Conservation (phyloP, 2,888 invertebrate species). For the Synanthedon myopaeformis region DNA sequence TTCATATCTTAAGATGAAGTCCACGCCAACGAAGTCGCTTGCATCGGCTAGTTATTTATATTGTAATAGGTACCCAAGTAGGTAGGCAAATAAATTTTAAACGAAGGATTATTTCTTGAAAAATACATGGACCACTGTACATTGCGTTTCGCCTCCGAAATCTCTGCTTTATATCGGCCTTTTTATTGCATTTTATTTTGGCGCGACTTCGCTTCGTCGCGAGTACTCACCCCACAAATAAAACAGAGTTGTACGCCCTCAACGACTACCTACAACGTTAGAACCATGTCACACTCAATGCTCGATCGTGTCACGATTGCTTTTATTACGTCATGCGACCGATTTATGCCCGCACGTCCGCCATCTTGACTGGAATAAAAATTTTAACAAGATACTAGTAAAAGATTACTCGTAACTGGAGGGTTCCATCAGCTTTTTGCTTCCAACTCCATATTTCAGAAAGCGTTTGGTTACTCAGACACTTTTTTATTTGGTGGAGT, state of each 20-base stretch:
- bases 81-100: no score
- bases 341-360: conserved; percentile 13
- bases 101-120: no score
- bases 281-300: conserved; percentile 18
- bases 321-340: conserved; percentile 19
- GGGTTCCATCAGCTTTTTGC: no score
- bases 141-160: conserved; percentile 17
- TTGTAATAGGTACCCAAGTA: no score
- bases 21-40: no score
- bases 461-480: no score
- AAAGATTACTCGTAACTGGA: not conserved
- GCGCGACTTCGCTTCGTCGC: conserved; percentile 17
- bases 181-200: conserved; percentile 42
- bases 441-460: no score
- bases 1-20: no score
- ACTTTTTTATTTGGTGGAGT: no score
- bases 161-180: conserved; percentile 26
- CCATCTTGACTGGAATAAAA: conserved; percentile 18
- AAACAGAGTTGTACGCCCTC: conserved; percentile 15
- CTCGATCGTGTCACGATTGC: conserved; percentile 11
- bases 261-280: conserved; percentile 9
- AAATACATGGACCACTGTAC: conserved; percentile 14
- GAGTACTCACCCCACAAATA: conserved; percentile 10
- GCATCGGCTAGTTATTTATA: no score
- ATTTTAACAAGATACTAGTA: conserved; percentile 14